Percentiles rank a stretch among this genome's conserved stretches.
These are phyloP conservation scores for Balaeniceps rex DNA, from an alignment of 2,113 vertebrate genomes.

Conservation along the genomic window DNA sequence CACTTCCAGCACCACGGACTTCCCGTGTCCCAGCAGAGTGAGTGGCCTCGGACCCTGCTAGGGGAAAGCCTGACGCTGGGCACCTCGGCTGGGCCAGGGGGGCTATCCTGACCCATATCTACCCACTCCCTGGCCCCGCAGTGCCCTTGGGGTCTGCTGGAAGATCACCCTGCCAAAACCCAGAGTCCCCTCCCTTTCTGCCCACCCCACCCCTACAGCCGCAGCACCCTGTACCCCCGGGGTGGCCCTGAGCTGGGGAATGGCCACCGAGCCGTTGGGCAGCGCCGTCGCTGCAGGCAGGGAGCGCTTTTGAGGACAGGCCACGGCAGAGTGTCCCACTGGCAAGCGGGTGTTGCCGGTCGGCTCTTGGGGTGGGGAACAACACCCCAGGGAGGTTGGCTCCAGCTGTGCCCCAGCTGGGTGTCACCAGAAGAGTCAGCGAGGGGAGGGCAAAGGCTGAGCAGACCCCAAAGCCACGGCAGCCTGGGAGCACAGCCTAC, in stretches of 20 bases:
- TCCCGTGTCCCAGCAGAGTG: fast-evolving
- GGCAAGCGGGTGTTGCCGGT: background rate
- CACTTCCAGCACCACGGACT: background rate
- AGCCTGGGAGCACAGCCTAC: background rate
- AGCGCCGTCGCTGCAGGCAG: background rate
- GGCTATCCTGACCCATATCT: background rate
- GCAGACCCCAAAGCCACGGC: background rate
- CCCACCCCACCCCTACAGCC: background rate
- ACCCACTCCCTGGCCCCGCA: fast-evolving
- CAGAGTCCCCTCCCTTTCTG: background rate
- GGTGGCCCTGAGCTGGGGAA: background rate
- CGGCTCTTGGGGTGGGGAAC: too few species aligned
- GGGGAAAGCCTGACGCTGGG: fast-evolving
- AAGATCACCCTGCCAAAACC: background rate
- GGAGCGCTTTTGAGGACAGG: background rate
- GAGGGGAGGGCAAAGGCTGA: background rate
- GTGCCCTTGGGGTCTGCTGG: background rate
- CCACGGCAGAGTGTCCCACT: fast-evolving
- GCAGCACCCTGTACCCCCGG: fast-evolving
- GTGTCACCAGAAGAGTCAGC: background rate
- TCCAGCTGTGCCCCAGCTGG: background rate
- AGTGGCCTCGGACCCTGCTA: background rate
- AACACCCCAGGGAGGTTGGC: background rate
- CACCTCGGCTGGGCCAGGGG: background rate
- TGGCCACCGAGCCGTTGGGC: background rate